A percentile compares a stretch with the other conserved stretches of the same genome.
Evolutionary conservation across 2,797 vertebrate species (phyloP).

Genomic region (Loriculus beryllinus): DNA sequence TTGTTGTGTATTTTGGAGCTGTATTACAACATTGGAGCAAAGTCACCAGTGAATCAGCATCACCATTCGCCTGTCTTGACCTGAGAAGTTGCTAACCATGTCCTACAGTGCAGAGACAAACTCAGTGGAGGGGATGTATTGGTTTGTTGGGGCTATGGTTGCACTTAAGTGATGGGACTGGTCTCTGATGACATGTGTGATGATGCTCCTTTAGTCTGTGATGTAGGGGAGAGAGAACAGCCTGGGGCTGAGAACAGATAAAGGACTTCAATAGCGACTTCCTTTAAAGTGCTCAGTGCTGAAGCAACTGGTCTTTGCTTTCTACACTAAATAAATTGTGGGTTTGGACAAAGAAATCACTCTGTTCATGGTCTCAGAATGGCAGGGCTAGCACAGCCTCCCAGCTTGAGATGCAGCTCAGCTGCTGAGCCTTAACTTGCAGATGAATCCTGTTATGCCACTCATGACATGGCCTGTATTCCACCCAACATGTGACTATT

Average conservation of each 20-base stretch:
- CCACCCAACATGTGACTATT: neutral
- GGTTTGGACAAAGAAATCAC: neutral
- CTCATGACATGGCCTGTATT: too few relatives aligned
- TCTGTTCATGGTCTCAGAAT: neutral
- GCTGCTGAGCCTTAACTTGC: neutral
- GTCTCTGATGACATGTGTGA: neutral
- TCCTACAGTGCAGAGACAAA: neutral
- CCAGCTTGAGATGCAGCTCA: neutral
- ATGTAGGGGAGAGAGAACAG: too few relatives aligned
- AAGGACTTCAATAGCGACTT: neutral
- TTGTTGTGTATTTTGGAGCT: neutral
- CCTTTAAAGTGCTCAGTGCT: neutral
- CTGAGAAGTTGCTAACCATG: neutral
- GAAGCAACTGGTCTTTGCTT: neutral
- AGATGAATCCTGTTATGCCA: neutral
- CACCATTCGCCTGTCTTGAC: rapidly evolving
- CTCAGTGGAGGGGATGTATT: neutral
- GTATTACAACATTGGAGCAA: neutral
- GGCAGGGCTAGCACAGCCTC: neutral
- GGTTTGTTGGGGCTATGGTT: rapidly evolving
- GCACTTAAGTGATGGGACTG: rapidly evolving
- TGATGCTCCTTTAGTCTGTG: neutral
- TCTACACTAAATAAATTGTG: neutral
- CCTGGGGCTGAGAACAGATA: neutral
- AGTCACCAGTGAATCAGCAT: rapidly evolving